Percentiles rank a stretch among this genome's conserved stretches.
Conservation (phyloP, 2,888 invertebrate genomes). For the Andrena flavipes region DNA sequence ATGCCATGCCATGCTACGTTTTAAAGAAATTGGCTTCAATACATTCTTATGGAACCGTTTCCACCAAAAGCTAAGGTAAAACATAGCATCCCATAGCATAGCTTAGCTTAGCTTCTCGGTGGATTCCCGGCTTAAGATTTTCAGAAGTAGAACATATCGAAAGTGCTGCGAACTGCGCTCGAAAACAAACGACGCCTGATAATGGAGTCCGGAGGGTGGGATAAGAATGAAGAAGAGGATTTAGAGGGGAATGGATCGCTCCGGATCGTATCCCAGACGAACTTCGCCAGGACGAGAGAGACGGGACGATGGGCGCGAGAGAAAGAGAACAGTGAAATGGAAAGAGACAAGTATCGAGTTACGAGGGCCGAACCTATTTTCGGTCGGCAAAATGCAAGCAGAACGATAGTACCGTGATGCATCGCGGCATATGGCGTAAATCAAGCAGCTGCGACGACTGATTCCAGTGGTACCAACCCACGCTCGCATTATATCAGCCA, state of each 20-base stretch:
- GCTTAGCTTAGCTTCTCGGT: not conserved
- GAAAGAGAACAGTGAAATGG: constrained; percentile 40
- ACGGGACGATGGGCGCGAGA: constrained; percentile 10
- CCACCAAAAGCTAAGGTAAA: too few species aligned
- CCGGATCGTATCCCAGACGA: constrained; percentile 8
- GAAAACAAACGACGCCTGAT: constrained; percentile 63
- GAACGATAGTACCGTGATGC: constrained; percentile 78
- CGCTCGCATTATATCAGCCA: constrained; percentile 82
- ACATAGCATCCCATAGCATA: too few species aligned
- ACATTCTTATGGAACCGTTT: too few species aligned
- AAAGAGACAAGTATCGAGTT: constrained; percentile 66
- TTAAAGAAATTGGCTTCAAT: too few species aligned
- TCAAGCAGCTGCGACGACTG: constrained; percentile 82
- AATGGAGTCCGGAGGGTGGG: constrained; percentile 30
- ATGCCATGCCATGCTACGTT: too few species aligned
- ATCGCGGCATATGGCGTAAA: constrained; percentile 81
- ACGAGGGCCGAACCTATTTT: constrained; percentile 78
- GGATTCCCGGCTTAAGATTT: not conserved
- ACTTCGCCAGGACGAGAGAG: not conserved
- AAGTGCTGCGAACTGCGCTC: constrained; percentile 47
- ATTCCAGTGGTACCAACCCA: constrained; percentile 80
- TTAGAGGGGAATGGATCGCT: constrained; percentile 54
- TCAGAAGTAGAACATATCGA: constrained; percentile 46
- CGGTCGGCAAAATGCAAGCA: constrained; percentile 78
- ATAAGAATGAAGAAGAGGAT: constrained; percentile 63